Percentiles rank a stretch among this genome's conserved stretches.
Evolutionary conservation across 2,797 vertebrate genomes (phyloP).

Genomic region (Buceros bicornis): DNA sequence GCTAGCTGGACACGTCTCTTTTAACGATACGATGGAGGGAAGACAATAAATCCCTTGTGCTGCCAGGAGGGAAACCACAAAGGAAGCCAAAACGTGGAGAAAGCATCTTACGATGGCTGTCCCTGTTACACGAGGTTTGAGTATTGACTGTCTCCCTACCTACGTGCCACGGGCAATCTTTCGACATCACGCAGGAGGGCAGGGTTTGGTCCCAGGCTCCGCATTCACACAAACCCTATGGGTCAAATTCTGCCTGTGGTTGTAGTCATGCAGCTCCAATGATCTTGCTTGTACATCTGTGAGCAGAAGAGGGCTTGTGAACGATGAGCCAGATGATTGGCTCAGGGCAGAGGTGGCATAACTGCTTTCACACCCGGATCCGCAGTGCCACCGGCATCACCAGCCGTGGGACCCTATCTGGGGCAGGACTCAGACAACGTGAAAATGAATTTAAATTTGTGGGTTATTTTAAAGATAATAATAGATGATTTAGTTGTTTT

Average conservation of each 20-base stretch:
- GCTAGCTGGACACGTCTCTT: rapidly evolving
- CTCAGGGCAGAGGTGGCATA: neutral
- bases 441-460: neutral
- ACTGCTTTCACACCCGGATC: neutral
- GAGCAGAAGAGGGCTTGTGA: neutral
- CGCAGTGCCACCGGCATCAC: rapidly evolving
- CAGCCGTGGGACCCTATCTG: neutral
- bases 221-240: rapidly evolving
- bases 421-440: neutral
- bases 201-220: neutral
- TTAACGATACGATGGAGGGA: rapidly evolving
- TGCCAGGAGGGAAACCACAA: neutral
- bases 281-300: neutral
- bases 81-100: neutral
- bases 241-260: neutral
- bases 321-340: neutral
- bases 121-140: rapidly evolving
- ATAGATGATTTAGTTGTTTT: constrained; percentile 53
- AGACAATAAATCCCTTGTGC: neutral
- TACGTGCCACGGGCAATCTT: rapidly evolving
- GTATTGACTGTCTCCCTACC: rapidly evolving
- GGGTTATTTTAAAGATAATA: constrained; percentile 50
- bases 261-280: neutral
- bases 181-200: rapidly evolving
- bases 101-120: rapidly evolving